phyloP scores from a whole-genome alignment of 1,140 invertebrate genomes.

The Bombus superbus region DNA sequence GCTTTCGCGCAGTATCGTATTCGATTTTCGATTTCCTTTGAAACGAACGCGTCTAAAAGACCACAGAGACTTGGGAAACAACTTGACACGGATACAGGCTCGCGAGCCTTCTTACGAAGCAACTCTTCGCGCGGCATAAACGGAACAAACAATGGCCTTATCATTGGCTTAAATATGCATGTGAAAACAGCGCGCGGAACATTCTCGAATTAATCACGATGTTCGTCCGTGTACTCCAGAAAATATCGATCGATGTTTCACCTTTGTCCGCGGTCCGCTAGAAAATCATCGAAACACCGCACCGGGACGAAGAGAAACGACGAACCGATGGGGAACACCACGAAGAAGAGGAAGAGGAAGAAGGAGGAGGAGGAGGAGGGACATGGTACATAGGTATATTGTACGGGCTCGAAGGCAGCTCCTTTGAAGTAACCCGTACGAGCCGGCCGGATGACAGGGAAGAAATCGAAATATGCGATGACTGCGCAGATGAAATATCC shows the following conservation, averaged over 20 bases:
- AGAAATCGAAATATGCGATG: constrained; percentile 80
- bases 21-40: background rate
- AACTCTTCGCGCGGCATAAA: background rate
- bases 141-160: constrained; percentile 17
- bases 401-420: constrained; percentile 53
- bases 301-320: constrained; percentile 58
- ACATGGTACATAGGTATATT: constrained; percentile 62
- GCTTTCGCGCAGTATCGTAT: background rate
- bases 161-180: background rate
- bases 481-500: constrained; percentile 80
- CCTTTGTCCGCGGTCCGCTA: constrained; percentile 5
- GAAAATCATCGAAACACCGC: constrained; percentile 54
- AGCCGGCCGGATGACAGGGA: constrained; percentile 74
- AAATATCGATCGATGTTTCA: constrained; percentile 35
- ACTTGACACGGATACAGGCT: background rate
- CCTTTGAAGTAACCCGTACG: constrained; percentile 72
- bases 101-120: background rate
- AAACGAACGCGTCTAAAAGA: background rate
- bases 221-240: constrained; percentile 7
- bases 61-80: background rate
- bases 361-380: background rate
- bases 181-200: background rate
- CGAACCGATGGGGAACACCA: constrained; percentile 23
- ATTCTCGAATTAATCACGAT: constrained; percentile 14
- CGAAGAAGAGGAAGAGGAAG: constrained; percentile 7